A percentile compares a stretch with the other conserved stretches of the same genome.
phyloP scores from a whole-genome alignment of 2,797 vertebrate genomes.

The Anas capensis region DNA sequence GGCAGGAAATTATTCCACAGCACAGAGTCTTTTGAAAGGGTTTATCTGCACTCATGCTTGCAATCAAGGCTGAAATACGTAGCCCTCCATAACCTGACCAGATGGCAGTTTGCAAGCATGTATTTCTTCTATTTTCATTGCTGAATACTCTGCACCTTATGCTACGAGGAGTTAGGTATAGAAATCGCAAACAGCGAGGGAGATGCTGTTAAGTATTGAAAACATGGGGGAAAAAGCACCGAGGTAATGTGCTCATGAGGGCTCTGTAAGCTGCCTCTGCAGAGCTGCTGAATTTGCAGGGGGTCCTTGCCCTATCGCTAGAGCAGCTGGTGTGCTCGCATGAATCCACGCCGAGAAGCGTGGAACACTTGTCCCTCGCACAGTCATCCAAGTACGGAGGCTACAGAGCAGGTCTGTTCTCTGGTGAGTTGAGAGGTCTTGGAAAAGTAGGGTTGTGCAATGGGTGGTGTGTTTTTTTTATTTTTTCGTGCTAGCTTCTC shows the following conservation, averaged over 20 bases:
- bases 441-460: slow-evolving; percentile 57
- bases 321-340: slow-evolving; percentile 71
- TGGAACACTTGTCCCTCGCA: slow-evolving; percentile 70
- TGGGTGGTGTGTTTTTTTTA: background rate
- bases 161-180: slow-evolving; percentile 63
- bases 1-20: slow-evolving; percentile 40
- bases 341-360: slow-evolving; percentile 73
- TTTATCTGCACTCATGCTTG: slow-evolving; percentile 44
- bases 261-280: slow-evolving; percentile 65
- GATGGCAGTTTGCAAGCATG: slow-evolving; percentile 69
- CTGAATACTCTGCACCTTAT: slow-evolving; percentile 65
- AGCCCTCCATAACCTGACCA: slow-evolving; percentile 72
- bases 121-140: slow-evolving; percentile 69
- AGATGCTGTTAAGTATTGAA: slow-evolving; percentile 43
- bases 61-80: slow-evolving; percentile 70
- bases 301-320: slow-evolving; percentile 71
- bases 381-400: slow-evolving; percentile 72
- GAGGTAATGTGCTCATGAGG: slow-evolving; percentile 54
- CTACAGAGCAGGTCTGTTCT: slow-evolving; percentile 73
- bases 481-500: slow-evolving; percentile 40
- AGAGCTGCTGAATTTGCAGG: slow-evolving; percentile 71
- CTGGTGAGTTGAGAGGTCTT: slow-evolving; percentile 70
- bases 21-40: slow-evolving; percentile 41
- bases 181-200: slow-evolving; percentile 57
- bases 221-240: slow-evolving; percentile 8